Evolutionary conservation across 2,797 vertebrate species (phyloP).

Genomic region (Brachyrhaphis roseni): DNA sequence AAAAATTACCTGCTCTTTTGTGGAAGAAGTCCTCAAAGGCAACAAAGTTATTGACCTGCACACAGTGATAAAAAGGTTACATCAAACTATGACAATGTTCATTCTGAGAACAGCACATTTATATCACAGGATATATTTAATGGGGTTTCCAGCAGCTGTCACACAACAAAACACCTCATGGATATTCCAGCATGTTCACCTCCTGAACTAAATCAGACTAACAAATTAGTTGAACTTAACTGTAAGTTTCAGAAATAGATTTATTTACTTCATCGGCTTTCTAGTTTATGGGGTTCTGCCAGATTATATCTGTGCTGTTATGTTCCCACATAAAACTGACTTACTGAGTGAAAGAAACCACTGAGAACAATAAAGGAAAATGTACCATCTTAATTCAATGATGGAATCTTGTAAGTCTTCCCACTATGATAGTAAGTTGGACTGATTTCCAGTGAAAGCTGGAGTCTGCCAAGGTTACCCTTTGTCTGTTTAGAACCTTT

Average conservation of each 20-base stretch:
- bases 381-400: neutral
- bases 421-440: neutral
- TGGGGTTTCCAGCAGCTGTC: neutral
- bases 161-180: neutral
- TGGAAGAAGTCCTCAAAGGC: conserved; percentile 93
- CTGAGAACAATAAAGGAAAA: neutral
- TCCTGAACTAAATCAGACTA: neutral
- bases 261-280: neutral
- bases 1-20: conserved; percentile 83
- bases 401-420: neutral
- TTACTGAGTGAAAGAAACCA: neutral
- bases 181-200: neutral
- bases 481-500: too few species aligned
- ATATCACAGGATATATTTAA: neutral
- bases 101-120: neutral
- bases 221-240: neutral
- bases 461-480: too few species aligned
- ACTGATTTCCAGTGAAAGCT: too few species aligned
- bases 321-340: neutral
- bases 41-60: conserved; percentile 95
- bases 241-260: neutral
- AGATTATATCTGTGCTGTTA: neutral
- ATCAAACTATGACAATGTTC: neutral
- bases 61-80: neutral
- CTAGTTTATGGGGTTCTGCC: neutral